phyloP scores from a whole-genome alignment of 1,140 invertebrate genomes.

The Brachystomella parvula region DNA sequence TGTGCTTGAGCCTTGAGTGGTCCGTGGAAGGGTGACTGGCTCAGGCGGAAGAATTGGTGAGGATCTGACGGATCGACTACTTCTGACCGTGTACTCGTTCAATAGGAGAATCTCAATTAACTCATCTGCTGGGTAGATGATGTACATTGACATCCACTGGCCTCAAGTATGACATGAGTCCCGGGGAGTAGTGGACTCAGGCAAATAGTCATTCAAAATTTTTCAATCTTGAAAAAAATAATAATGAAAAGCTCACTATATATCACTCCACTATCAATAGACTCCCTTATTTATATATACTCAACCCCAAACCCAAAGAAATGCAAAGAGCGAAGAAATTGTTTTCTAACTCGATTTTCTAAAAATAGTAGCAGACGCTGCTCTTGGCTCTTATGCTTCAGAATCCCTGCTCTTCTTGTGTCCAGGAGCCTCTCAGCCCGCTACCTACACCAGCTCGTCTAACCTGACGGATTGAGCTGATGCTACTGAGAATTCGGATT shows the following conservation, averaged over 20 bases:
- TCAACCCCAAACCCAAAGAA: too few species aligned
- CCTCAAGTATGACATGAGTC: conserved; percentile 17
- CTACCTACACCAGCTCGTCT: too few species aligned
- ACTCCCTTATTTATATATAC: background rate
- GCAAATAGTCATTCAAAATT: background rate
- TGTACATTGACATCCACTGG: conserved; percentile 35
- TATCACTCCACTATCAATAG: background rate
- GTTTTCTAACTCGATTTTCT: too few species aligned
- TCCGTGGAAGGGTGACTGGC: background rate
- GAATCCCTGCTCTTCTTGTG: too few species aligned
- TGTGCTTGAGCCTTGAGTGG: background rate
- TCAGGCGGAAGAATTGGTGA: background rate
- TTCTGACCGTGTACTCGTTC: conserved; percentile 18
- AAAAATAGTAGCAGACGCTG: too few species aligned
- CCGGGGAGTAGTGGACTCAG: background rate
- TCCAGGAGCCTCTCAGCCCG: too few species aligned
- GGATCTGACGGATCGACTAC: conserved; percentile 28
- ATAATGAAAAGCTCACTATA: background rate
- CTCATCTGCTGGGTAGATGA: conserved; percentile 37
- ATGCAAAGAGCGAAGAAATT: too few species aligned
- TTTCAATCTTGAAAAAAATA: background rate
- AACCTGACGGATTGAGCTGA: too few species aligned
- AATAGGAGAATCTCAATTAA: conserved; percentile 27
- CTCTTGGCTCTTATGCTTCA: too few species aligned
- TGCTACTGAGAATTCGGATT: too few species aligned